A percentile compares a stretch with the other conserved stretches of the same genome.
Evolutionary conservation across 35 echinoderm and acorn worm species (phyloP).

Genomic region (Amphiura filiformis): DNA sequence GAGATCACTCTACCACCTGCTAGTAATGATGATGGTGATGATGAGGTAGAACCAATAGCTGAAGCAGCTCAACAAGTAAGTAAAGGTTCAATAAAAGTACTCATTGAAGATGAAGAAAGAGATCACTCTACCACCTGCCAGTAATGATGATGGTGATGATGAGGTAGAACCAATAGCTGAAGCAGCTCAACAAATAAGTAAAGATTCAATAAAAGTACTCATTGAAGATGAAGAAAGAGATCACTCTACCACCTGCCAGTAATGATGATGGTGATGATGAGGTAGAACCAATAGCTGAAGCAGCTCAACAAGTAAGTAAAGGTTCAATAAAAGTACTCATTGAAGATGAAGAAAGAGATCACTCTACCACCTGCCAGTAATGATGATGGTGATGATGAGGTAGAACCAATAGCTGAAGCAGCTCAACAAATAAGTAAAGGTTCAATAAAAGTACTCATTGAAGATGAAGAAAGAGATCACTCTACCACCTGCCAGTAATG

Average conservation of each 20-base stretch:
- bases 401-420: conserved; percentile 86
- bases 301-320: conserved; percentile 73
- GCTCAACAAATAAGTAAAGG: conserved; percentile 74
- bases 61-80: conserved; percentile 86
- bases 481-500: conserved; percentile 48
- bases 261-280: conserved; percentile 75
- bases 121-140: conserved; percentile 59
- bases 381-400: conserved; percentile 74
- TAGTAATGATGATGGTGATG: conserved; percentile 56
- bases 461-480: conserved; percentile 81
- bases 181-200: conserved; percentile 71
- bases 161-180: conserved; percentile 90
- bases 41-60: conserved; percentile 85
- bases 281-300: conserved; percentile 84
- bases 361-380: conserved; percentile 45
- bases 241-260: conserved; percentile 54
- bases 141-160: conserved; percentile 61
- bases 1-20: conserved; percentile 74
- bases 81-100: too few relatives aligned
- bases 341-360: conserved; percentile 86
- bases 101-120: conserved; percentile 90
- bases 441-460: too few relatives aligned
- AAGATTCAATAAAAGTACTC: too few relatives aligned
- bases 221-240: conserved; percentile 85
- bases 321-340: too few relatives aligned